Percentiles rank a stretch among this genome's conserved stretches.
phyloP scores from a whole-genome alignment of 2,888 invertebrate species.

The Hoplodrina blanda region DNA sequence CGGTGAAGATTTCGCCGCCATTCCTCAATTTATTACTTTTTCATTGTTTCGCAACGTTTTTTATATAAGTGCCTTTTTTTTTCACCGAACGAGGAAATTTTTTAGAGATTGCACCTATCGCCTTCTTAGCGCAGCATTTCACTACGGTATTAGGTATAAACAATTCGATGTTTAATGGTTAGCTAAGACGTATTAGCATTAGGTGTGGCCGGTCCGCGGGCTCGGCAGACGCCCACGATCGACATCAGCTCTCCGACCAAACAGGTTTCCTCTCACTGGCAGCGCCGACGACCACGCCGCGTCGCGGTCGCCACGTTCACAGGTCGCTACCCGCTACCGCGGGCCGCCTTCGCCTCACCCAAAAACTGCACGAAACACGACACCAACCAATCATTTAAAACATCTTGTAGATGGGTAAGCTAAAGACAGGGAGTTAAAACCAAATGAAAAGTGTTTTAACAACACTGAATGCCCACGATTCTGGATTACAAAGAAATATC shows the following conservation, averaged over 20 bases:
- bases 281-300: conserved; percentile 66
- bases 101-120: neutral
- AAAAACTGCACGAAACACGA: conserved; percentile 49
- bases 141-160: conserved; percentile 22
- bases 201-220: conserved; percentile 67
- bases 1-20: conserved; percentile 70
- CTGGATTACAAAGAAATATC: neutral
- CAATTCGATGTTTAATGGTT: conserved; percentile 32
- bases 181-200: conserved; percentile 54
- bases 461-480: neutral
- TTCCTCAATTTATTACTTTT: conserved; percentile 63
- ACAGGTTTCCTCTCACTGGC: conserved; percentile 88
- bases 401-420: neutral
- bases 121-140: conserved; percentile 11
- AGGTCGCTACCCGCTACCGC: conserved; percentile 28
- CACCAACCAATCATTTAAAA: conserved; percentile 1
- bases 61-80: conserved; percentile 2
- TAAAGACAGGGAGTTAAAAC: neutral
- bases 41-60: conserved; percentile 59
- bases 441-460: conserved; percentile 8
- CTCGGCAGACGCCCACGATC: conserved; percentile 79
- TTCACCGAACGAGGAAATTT: neutral
- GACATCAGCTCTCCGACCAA: conserved; percentile 70
- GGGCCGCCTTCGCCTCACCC: conserved; percentile 45
- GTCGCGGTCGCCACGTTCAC: conserved; percentile 62